Evolutionary conservation across 2,888 invertebrate species (phyloP).

Genomic region (Luffia ferchaultella): DNA sequence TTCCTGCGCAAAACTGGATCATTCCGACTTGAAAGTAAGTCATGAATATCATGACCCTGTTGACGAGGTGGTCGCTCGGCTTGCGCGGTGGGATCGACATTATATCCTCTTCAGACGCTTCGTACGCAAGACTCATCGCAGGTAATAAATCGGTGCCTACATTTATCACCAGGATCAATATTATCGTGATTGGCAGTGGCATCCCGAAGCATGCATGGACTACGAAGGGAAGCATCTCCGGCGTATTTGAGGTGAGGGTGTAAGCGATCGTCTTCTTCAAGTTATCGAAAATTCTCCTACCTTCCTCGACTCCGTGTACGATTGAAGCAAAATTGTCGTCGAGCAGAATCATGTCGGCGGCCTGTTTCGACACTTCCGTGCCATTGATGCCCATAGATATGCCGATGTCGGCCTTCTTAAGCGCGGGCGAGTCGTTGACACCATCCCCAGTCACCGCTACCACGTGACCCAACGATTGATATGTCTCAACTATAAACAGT

Average conservation of each 20-base stretch:
- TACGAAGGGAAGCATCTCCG: conserved; percentile 86
- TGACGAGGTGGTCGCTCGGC: conserved; percentile 60
- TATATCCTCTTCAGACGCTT: conserved; percentile 77
- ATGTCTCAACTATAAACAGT: conserved; percentile 76
- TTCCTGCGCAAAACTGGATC: conserved; percentile 83
- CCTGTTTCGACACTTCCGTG: conserved; percentile 84
- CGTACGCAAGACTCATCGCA: conserved; percentile 81
- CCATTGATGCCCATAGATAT: conserved; percentile 83
- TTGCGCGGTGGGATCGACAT: conserved; percentile 71
- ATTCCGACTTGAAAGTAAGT: conserved; percentile 88
- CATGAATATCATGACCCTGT: conserved; percentile 73
- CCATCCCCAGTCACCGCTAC: conserved; percentile 92
- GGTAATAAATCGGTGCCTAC: conserved; percentile 82
- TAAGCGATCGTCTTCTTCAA: conserved; percentile 88
- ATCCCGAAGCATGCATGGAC: conserved; percentile 76
- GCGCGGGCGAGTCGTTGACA: conserved; percentile 87
- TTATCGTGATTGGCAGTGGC: conserved; percentile 73
- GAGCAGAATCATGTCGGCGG: conserved; percentile 89
- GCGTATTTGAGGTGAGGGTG: conserved; percentile 83
- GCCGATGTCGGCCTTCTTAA: conserved; percentile 86
- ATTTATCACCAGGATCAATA: conserved; percentile 75
- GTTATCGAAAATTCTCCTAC: conserved; percentile 84
- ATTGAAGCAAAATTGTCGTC: conserved; percentile 92
- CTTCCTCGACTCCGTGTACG: conserved; percentile 84
- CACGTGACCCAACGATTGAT: conserved; percentile 79